These are phyloP conservation scores for Apomyelois bistriatella DNA, from an alignment of 2,888 invertebrate species.

Conservation along the genomic window DNA sequence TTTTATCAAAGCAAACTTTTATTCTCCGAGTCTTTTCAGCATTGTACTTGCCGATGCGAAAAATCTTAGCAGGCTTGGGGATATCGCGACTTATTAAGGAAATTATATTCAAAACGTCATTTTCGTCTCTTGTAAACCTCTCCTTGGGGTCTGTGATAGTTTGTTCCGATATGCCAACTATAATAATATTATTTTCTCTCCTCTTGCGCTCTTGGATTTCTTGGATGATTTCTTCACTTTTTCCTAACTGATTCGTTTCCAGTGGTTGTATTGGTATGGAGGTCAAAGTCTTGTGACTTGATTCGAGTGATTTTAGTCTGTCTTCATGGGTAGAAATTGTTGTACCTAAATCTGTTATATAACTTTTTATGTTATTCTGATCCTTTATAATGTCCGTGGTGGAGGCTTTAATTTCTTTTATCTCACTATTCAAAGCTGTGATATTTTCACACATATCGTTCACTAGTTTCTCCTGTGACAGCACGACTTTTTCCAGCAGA, in stretches of 20 bases:
- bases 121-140: not conserved
- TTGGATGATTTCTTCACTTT: not conserved
- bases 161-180: not conserved
- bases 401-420: too few species aligned
- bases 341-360: not conserved
- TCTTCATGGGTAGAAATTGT: not conserved
- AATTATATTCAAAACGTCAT: not conserved
- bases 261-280: not conserved
- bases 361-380: not conserved
- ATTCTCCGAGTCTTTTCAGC: too few species aligned
- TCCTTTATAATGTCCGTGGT: too few species aligned
- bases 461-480: not conserved
- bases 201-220: not conserved
- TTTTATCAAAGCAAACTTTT: too few species aligned
- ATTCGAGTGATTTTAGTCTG: not conserved
- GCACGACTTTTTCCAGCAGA: not conserved
- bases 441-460: conserved; percentile 1
- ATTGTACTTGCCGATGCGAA: too few species aligned
- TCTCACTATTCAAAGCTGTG: not conserved
- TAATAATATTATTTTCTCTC: conserved; percentile 2
- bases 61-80: too few species aligned
- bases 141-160: not conserved
- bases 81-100: too few species aligned
- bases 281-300: not conserved
- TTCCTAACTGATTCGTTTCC: not conserved